Evolutionary conservation across 2,797 vertebrate genomes (phyloP).

Genomic region (Aldrovandia affinis): DNA sequence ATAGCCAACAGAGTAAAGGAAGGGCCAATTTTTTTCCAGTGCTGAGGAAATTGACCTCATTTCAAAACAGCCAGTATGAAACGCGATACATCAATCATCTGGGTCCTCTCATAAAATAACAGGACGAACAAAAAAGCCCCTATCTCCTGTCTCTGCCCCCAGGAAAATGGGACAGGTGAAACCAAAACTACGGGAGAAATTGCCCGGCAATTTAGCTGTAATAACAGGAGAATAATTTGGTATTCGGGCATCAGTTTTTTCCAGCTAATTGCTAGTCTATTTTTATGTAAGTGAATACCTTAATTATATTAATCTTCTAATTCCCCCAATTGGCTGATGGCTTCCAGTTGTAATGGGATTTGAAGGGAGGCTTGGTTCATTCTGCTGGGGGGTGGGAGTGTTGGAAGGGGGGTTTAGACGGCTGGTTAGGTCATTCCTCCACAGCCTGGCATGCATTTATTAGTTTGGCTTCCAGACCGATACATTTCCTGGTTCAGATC

Average conservation of each 20-base stretch:
- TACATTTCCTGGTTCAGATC: neutral
- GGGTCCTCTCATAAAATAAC: constrained; percentile 12
- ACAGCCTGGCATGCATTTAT: neutral
- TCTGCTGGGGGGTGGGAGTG: constrained; percentile 2
- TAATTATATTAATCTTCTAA: constrained; percentile 58
- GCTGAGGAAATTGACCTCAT: constrained; percentile 27
- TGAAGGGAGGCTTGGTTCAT: constrained; percentile 35
- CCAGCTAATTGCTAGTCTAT: constrained; percentile 57
- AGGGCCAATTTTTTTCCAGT: constrained; percentile 59
- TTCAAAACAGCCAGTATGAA: constrained; percentile 16
- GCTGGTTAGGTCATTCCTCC: neutral
- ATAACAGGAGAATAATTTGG: constrained; percentile 66
- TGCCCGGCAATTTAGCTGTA: constrained; percentile 48
- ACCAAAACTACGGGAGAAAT: constrained; percentile 71
- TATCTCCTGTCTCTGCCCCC: neutral
- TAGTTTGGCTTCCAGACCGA: neutral
- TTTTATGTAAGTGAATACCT: constrained; percentile 47
- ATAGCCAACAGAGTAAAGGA: constrained; percentile 55
- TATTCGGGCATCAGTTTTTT: constrained; percentile 63
- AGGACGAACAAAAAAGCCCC: constrained; percentile 5
- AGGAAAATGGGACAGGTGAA: constrained; percentile 69
- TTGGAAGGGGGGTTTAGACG: neutral
- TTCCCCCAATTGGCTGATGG: constrained; percentile 57
- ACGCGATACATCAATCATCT: neutral
- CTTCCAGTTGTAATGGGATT: constrained; percentile 53